Percentiles rank a stretch among this genome's conserved stretches.
Conservation (phyloP, 2,888 invertebrate genomes). For the Papilio demoleus region DNA sequence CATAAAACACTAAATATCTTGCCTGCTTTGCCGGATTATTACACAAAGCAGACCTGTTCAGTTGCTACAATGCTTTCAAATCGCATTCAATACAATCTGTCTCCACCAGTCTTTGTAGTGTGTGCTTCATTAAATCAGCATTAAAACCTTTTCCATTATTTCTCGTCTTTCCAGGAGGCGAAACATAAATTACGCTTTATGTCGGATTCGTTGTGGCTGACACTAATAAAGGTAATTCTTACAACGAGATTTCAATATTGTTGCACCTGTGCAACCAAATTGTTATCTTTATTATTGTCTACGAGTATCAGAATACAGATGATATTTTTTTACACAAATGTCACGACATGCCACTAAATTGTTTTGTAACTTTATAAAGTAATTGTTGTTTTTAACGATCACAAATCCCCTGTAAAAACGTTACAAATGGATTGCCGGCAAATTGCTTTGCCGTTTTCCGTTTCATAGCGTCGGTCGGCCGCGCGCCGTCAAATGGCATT, state of each 20-base stretch:
- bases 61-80: slow-evolving; percentile 24
- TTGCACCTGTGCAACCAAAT: not conserved
- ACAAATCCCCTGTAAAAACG: slow-evolving; percentile 13
- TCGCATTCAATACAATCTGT: slow-evolving; percentile 26
- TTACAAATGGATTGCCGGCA: slow-evolving; percentile 25
- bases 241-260: not conserved
- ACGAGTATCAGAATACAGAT: no score
- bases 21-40: not conserved
- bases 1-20: no score
- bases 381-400: not conserved
- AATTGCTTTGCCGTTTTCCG: slow-evolving; percentile 32
- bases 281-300: no score
- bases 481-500: slow-evolving; percentile 33
- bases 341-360: no score
- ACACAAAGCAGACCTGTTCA: not conserved
- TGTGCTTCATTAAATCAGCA: slow-evolving; percentile 34
- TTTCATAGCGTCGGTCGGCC: slow-evolving; percentile 22
- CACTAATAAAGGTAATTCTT: not conserved
- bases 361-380: not conserved
- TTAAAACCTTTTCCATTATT: slow-evolving; percentile 33
- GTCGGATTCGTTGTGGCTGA: not conserved
- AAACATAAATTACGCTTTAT: slow-evolving; percentile 6
- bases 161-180: not conserved
- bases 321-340: no score
- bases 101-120: slow-evolving; percentile 28